Percentiles rank a stretch among this genome's conserved stretches.
These are phyloP conservation scores for Nothoprocta perdicaria DNA, from an alignment of 2,113 vertebrate genomes.

Conservation along the genomic window DNA sequence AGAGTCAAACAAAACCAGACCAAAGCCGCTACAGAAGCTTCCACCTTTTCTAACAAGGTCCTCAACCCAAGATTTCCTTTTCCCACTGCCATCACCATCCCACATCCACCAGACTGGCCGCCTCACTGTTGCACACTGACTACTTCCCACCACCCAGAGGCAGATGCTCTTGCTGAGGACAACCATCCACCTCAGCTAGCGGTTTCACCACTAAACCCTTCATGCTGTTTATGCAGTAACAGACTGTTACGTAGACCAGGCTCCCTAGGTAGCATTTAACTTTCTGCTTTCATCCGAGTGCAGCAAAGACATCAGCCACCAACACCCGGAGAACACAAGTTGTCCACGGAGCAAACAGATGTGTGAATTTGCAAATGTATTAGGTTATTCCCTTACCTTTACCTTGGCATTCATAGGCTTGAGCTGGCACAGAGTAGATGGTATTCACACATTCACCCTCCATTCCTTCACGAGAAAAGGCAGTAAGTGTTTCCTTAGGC, in stretches of 20 bases:
- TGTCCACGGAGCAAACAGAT: not conserved
- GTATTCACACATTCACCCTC: accelerated
- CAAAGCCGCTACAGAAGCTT: not conserved
- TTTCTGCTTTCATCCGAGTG: not conserved
- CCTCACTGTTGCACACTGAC: accelerated
- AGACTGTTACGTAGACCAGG: no score
- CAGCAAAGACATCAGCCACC: not conserved
- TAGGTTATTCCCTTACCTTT: not conserved
- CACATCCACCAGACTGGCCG: accelerated
- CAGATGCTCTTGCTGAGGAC: no score
- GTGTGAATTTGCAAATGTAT: not conserved
- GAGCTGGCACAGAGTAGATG: not conserved
- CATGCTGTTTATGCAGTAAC: no score
- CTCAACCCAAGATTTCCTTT: not conserved
- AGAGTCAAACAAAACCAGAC: not conserved
- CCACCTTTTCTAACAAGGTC: not conserved
- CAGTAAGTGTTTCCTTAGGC: not conserved
- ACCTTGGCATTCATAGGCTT: not conserved
- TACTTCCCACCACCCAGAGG: not conserved
- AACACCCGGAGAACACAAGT: not conserved
- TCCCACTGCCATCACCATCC: not conserved
- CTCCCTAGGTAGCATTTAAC: accelerated
- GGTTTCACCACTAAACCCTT: no score
- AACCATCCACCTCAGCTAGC: no score
- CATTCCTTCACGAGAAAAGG: not conserved